These are phyloP conservation scores for Galerucella nymphaeae DNA, from an alignment of 2,888 invertebrate species.

Conservation along the genomic window DNA sequence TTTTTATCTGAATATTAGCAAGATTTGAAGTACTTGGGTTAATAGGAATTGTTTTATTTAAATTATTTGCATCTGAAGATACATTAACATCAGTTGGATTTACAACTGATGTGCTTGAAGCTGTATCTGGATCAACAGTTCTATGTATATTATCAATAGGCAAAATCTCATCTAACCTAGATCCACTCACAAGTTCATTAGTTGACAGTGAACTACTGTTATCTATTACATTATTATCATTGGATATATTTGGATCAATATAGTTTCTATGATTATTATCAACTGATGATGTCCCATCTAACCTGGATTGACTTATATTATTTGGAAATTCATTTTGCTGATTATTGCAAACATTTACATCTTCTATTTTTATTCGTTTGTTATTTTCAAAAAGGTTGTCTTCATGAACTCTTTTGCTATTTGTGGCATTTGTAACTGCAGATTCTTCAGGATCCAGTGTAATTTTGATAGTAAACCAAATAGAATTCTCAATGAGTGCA, in stretches of 20 bases:
- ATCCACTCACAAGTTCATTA: not conserved
- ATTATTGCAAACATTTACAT: not conserved
- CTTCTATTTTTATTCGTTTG: conserved; percentile 17
- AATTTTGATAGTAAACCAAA: conserved; percentile 66
- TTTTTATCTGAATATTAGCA: not conserved
- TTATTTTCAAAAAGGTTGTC: not conserved
- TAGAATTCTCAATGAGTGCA: conserved; percentile 66
- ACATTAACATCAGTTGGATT: not conserved
- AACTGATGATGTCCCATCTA: too few species aligned
- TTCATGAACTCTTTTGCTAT: conserved; percentile 15
- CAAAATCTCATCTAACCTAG: not conserved
- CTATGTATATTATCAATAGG: not conserved
- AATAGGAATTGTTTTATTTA: not conserved
- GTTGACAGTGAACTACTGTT: not conserved
- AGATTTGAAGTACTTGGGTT: not conserved
- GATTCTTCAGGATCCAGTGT: conserved; percentile 42
- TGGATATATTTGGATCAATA: not conserved
- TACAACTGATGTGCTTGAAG: not conserved
- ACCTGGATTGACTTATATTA: not conserved
- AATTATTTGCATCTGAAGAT: not conserved
- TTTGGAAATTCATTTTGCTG: not conserved
- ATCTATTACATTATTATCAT: not conserved
- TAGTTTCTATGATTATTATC: too few species aligned
- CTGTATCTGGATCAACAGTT: not conserved
- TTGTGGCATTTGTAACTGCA: not conserved